A percentile compares a stretch with the other conserved stretches of the same genome.
These are phyloP conservation scores for Chironomus striatipennis DNA, from an alignment of 1,140 invertebrate species.

Conservation along the genomic window DNA sequence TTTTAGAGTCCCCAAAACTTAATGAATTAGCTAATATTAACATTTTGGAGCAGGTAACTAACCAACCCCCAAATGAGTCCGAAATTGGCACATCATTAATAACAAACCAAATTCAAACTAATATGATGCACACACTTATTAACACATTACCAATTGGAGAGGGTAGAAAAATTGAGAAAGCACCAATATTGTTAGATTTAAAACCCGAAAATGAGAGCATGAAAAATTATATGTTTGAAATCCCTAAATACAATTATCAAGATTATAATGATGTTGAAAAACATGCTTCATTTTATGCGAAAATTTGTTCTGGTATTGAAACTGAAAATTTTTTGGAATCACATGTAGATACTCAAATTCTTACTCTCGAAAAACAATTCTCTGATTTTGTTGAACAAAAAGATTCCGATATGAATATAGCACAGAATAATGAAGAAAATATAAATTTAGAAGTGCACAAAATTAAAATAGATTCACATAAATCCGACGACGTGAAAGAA, in stretches of 20 bases:
- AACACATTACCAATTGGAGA: neutral
- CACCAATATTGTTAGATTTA: neutral
- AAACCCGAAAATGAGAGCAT: neutral
- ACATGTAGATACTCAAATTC: neutral
- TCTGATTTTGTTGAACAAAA: too few relatives aligned
- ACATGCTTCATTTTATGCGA: neutral
- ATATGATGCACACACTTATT: neutral
- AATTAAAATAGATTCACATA: too few relatives aligned
- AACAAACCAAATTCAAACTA: neutral
- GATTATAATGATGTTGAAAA: neutral
- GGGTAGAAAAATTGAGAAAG: neutral
- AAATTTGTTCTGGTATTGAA: neutral
- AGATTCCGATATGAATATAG: too few relatives aligned
- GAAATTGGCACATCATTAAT: neutral
- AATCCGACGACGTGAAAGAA: too few relatives aligned
- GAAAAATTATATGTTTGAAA: neutral
- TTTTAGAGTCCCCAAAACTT: neutral
- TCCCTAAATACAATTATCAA: neutral
- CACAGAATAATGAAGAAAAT: too few relatives aligned
- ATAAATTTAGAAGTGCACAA: too few relatives aligned
- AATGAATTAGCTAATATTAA: neutral
- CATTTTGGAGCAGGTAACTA: neutral
- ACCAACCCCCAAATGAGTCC: neutral
- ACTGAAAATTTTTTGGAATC: too few relatives aligned
- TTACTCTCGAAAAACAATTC: neutral